Conservation (phyloP, 2,888 invertebrate genomes). For the Selenia dentaria region DNA sequence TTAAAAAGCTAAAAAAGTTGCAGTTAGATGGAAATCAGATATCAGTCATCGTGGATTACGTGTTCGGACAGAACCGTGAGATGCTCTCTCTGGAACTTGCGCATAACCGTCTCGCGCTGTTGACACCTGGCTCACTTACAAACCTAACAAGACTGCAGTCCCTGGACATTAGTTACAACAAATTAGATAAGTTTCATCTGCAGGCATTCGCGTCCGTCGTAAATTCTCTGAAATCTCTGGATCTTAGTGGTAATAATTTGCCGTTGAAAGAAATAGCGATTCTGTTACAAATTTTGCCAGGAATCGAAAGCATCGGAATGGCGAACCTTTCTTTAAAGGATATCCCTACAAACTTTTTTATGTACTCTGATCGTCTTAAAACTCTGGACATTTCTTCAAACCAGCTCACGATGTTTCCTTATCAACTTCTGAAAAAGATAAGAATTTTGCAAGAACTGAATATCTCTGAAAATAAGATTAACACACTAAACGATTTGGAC, state of each 20-base stretch:
- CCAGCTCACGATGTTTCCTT: slow-evolving; percentile 84
- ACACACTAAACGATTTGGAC: slow-evolving; percentile 84
- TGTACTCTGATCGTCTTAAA: slow-evolving; percentile 84
- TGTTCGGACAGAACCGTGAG: slow-evolving; percentile 85
- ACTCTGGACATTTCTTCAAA: slow-evolving; percentile 90
- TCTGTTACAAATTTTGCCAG: slow-evolving; percentile 83
- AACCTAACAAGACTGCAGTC: slow-evolving; percentile 88
- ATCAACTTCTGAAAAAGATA: slow-evolving; percentile 82
- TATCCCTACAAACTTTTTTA: slow-evolving; percentile 84
- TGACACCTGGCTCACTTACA: slow-evolving; percentile 89
- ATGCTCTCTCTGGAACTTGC: slow-evolving; percentile 86
- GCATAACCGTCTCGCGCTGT: slow-evolving; percentile 89
- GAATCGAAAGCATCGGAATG: slow-evolving; percentile 83
- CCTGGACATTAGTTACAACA: slow-evolving; percentile 91
- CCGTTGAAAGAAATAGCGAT: slow-evolving; percentile 82
- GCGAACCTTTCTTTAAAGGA: slow-evolving; percentile 85
- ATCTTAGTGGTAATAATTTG: slow-evolving; percentile 89
- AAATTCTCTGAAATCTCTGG: slow-evolving; percentile 86
- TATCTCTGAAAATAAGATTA: slow-evolving; percentile 89
- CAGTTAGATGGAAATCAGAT: slow-evolving; percentile 91
- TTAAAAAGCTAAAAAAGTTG: slow-evolving; percentile 86
- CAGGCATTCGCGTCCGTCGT: slow-evolving; percentile 85
- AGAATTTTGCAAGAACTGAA: slow-evolving; percentile 87
- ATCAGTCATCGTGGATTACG: slow-evolving; percentile 89
- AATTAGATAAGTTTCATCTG: slow-evolving; percentile 87